A percentile compares a stretch with the other conserved stretches of the same genome.
Conservation (phyloP, 2,888 invertebrate species). For the Branchellion lobata region DNA sequence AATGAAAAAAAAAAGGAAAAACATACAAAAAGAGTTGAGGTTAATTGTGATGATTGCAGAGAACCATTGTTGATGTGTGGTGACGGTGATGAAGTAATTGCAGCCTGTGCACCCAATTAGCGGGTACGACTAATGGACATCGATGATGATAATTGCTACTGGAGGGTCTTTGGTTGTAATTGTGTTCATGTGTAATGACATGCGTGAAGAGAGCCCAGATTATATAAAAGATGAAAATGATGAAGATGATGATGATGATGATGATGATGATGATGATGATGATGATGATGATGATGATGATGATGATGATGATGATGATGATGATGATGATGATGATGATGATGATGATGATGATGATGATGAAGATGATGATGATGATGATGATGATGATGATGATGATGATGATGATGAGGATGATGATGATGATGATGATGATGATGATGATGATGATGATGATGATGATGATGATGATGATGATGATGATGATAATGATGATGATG, state of each 20-base stretch:
- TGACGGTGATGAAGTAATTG: no score
- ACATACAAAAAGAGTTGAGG: no score
- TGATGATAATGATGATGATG: slow-evolving; percentile 36
- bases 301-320: slow-evolving; percentile 42
- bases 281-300: slow-evolving; percentile 45
- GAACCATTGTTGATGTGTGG: no score
- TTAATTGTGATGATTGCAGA: no score
- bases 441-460: slow-evolving; percentile 45
- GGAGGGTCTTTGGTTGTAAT: not conserved
- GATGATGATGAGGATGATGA: slow-evolving; percentile 37
- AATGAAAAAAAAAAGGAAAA: no score
- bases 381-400: slow-evolving; percentile 28
- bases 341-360: slow-evolving; percentile 41
- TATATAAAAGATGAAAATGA: slow-evolving; percentile 20
- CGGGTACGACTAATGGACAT: no score
- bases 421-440: slow-evolving; percentile 44
- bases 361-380: slow-evolving; percentile 21
- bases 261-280: slow-evolving; percentile 45
- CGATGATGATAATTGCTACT: no score
- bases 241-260: slow-evolving; percentile 40
- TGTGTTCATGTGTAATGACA: not conserved
- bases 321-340: slow-evolving; percentile 32
- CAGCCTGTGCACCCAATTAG: no score
- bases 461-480: slow-evolving; percentile 45
- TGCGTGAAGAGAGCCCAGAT: no score